phyloP scores from a whole-genome alignment of 2,797 vertebrate genomes.

The Poecilia wingei region DNA sequence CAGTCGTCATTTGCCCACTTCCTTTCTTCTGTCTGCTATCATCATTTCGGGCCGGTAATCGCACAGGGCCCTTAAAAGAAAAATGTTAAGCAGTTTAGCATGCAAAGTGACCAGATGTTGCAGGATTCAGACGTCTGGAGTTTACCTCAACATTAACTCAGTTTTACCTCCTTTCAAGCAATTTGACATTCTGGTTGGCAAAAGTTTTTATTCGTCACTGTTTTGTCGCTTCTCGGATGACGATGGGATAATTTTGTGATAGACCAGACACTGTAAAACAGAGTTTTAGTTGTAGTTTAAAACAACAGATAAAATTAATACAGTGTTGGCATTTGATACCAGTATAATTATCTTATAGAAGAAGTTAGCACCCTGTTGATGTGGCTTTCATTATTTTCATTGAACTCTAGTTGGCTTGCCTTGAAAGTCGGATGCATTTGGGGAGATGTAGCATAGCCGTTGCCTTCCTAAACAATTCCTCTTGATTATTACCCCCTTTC shows the following conservation, averaged over 20 bases:
- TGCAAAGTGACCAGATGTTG: constrained; percentile 21
- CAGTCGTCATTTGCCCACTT: constrained; percentile 44
- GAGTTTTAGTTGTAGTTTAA: not conserved
- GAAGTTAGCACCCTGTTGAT: not conserved
- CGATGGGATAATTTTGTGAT: not conserved
- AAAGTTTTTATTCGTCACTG: constrained; percentile 22
- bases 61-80: constrained; percentile 43
- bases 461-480: too few relatives aligned
- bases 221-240: not conserved
- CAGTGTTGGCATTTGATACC: not conserved
- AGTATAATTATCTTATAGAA: not conserved
- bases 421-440: too few relatives aligned
- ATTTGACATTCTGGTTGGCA: constrained; percentile 26
- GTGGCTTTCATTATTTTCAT: not conserved
- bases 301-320: not conserved
- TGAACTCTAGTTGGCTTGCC: too few relatives aligned
- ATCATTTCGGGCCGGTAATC: constrained; percentile 33
- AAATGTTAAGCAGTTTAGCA: constrained; percentile 59
- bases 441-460: too few relatives aligned
- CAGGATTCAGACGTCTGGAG: constrained; percentile 45
- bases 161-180: constrained; percentile 36
- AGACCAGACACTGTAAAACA: not conserved
- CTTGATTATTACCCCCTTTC: too few relatives aligned
- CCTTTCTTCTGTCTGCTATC: constrained; percentile 44
- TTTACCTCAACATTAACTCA: constrained; percentile 31